phyloP scores from a whole-genome alignment of 2,888 invertebrate species.

The Campoletis raptor region DNA sequence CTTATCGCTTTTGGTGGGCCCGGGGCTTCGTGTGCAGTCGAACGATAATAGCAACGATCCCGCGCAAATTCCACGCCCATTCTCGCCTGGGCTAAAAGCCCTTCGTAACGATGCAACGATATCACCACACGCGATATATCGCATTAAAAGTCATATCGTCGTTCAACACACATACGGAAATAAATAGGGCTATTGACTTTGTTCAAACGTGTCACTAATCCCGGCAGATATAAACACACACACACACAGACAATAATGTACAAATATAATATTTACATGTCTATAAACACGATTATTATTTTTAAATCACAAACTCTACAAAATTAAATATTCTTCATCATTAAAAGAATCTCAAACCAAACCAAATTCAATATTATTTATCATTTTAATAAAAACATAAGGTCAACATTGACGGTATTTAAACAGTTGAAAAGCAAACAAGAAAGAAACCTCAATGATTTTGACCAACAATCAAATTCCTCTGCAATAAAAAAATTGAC shows the following conservation, averaged over 20 bases:
- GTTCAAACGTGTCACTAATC: constrained; percentile 21
- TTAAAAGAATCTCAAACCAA: background rate
- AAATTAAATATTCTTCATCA: background rate
- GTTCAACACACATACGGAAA: constrained; percentile 8
- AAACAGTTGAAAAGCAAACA: background rate
- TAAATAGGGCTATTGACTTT: constrained; percentile 32
- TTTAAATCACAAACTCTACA: background rate
- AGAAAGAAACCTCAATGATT: no score
- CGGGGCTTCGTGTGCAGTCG: constrained; percentile 69
- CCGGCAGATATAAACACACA: background rate
- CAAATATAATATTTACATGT: background rate
- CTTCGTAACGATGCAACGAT: constrained; percentile 61
- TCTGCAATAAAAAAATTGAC: no score
- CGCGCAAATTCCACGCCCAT: constrained; percentile 71
- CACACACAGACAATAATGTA: background rate
- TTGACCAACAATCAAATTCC: no score
- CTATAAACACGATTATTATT: background rate
- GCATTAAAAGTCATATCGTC: constrained; percentile 34
- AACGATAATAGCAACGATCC: constrained; percentile 70
- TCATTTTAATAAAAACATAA: background rate
- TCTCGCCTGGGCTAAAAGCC: constrained; percentile 68
- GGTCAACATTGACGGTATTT: no score
- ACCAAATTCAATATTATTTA: background rate
- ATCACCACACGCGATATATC: constrained; percentile 46
- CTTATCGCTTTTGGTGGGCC: constrained; percentile 60